Percentiles rank a stretch among this genome's conserved stretches.
phyloP scores from a whole-genome alignment of 2,797 vertebrate genomes.

The Sebastes umbrosus region DNA sequence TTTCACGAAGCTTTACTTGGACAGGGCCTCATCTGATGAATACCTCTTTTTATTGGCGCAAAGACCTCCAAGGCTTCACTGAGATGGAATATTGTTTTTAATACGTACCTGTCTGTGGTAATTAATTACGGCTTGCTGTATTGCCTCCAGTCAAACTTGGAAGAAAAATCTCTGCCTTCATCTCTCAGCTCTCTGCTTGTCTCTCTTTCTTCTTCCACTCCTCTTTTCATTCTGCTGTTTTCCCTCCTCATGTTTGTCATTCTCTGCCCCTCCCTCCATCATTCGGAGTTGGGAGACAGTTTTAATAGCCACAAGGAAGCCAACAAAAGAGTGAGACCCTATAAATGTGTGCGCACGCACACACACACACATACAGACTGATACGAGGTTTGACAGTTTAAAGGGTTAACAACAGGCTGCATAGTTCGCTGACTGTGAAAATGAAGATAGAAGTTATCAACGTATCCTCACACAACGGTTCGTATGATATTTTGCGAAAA shows the following conservation, averaged over 20 bases:
- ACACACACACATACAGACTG: slow-evolving; percentile 50
- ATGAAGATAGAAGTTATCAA: background rate
- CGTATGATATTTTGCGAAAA: too few species aligned
- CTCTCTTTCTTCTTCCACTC: slow-evolving; percentile 15
- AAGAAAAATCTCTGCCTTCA: slow-evolving; percentile 59
- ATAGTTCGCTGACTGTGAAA: background rate
- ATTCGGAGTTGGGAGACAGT: slow-evolving; percentile 83
- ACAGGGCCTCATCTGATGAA: slow-evolving; percentile 68
- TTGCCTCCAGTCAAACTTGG: slow-evolving; percentile 73
- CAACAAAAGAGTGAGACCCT: slow-evolving; percentile 84
- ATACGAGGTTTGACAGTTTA: background rate
- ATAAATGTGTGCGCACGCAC: slow-evolving; percentile 74
- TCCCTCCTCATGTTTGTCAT: slow-evolving; percentile 55
- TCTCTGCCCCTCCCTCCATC: slow-evolving; percentile 85
- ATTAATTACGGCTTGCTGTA: slow-evolving; percentile 90
- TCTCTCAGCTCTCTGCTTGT: slow-evolving; percentile 23
- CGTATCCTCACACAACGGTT: too few species aligned
- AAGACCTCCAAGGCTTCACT: slow-evolving; percentile 77
- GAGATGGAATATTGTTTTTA: slow-evolving; percentile 80
- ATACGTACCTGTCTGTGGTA: slow-evolving; percentile 91
- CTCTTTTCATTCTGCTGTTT: slow-evolving; percentile 75
- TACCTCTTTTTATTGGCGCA: slow-evolving; percentile 71
- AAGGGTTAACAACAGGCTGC: background rate
- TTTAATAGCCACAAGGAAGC: slow-evolving; percentile 88
- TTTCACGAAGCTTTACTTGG: slow-evolving; percentile 62